These are phyloP conservation scores for Atethmia centrago DNA, from an alignment of 2,888 invertebrate genomes.

Conservation along the genomic window DNA sequence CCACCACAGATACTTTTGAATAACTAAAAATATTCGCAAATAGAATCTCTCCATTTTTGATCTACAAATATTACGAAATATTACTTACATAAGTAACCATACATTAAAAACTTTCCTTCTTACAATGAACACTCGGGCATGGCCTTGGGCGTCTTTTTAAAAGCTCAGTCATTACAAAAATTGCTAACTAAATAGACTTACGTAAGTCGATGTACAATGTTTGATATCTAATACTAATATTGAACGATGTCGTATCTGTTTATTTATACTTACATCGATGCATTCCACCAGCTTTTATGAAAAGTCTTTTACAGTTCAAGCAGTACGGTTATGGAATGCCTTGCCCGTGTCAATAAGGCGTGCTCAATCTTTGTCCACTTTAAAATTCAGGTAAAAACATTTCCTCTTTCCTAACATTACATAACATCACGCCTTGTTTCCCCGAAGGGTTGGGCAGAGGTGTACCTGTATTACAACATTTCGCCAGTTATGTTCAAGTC, in stretches of 20 bases:
- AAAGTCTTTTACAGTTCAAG: no score
- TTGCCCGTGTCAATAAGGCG: no score
- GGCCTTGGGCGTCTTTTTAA: constrained; percentile 49
- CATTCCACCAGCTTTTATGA: no score
- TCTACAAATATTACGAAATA: constrained; percentile 27
- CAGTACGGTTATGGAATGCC: no score
- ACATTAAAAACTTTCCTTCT: constrained; percentile 48
- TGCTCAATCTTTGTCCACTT: no score
- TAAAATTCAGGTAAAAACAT: no score
- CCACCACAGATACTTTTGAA: background rate
- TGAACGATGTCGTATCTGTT: constrained; percentile 1
- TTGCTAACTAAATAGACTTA: constrained; percentile 21
- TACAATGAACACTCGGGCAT: constrained; percentile 33
- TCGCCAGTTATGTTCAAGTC: no score
- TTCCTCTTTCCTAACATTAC: no score
- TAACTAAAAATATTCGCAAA: background rate
- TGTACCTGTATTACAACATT: no score
- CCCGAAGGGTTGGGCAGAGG: no score
- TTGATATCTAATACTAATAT: constrained; percentile 34
- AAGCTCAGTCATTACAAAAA: constrained; percentile 34
- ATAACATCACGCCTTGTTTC: no score
- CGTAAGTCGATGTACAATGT: constrained; percentile 39
- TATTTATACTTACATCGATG: background rate
- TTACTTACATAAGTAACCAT: constrained; percentile 38
- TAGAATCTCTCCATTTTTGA: constrained; percentile 16